Percentiles rank a stretch among this genome's conserved stretches.
These are phyloP conservation scores for Pseudachorutes palmiensis DNA, from an alignment of 1,140 invertebrate genomes.

Conservation along the genomic window DNA sequence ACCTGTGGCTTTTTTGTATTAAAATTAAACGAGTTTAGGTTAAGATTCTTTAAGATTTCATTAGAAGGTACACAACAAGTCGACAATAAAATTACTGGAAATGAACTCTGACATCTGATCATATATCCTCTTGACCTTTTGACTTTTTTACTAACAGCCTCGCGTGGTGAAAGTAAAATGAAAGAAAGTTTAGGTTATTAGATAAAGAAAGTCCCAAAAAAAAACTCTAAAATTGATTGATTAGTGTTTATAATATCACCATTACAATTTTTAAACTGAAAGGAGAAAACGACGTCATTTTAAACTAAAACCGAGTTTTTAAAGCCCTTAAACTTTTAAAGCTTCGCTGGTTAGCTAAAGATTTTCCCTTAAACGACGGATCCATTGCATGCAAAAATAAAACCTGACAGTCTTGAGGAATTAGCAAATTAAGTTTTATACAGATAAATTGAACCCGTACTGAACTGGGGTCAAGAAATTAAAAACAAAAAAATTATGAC, in stretches of 20 bases:
- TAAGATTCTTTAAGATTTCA: background rate
- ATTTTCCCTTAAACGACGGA: background rate
- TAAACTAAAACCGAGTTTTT: too few relatives aligned
- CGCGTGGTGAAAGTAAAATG: too few relatives aligned
- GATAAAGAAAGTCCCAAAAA: too few relatives aligned
- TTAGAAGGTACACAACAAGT: conserved; percentile 7
- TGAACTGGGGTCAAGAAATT: conserved; percentile 9
- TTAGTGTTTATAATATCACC: conserved; percentile 8
- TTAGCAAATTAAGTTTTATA: background rate
- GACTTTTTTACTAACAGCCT: too few relatives aligned
- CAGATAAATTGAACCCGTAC: conserved; percentile 6
- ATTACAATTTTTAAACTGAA: background rate
- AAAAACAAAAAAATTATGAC: background rate
- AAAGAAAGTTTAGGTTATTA: too few relatives aligned
- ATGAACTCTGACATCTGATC: too few relatives aligned
- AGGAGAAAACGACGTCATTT: background rate
- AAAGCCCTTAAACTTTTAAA: background rate
- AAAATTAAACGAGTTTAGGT: background rate
- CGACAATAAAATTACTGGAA: background rate
- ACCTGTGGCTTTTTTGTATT: background rate
- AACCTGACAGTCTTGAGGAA: conserved; percentile 6
- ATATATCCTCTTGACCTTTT: too few relatives aligned
- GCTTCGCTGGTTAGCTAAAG: conserved; percentile 6
- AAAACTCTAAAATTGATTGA: background rate
- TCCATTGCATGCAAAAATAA: conserved; percentile 9